These are phyloP conservation scores for Seira musarum DNA, from an alignment of 2,888 invertebrate species.

Conservation along the genomic window DNA sequence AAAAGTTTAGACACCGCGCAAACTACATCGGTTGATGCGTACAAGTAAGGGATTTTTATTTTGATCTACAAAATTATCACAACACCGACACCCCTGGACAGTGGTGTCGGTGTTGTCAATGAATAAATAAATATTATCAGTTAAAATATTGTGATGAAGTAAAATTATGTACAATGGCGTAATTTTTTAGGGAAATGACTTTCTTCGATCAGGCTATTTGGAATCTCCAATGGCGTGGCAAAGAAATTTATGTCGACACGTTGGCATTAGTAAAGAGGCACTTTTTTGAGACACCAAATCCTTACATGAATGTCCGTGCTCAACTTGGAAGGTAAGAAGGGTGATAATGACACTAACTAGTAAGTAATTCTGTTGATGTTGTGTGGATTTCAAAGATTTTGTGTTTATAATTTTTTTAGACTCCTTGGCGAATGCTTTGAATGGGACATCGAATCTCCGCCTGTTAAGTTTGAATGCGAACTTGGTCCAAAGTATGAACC, in stretches of 20 bases:
- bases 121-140: no score
- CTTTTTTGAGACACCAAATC: conserved; percentile 68
- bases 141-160: no score
- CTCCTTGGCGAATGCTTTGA: conserved; percentile 72
- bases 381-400: background rate
- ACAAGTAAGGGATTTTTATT: no score
- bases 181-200: conserved; percentile 66
- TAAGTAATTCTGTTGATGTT: background rate
- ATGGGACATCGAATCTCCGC: conserved; percentile 69
- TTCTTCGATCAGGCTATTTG: conserved; percentile 66
- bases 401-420: conserved; percentile 56
- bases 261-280: conserved; percentile 65
- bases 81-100: no score
- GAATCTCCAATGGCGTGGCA: conserved; percentile 68
- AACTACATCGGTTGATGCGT: conserved; percentile 68
- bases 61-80: no score
- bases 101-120: no score
- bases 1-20: conserved; percentile 68
- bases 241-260: conserved; percentile 65
- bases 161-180: no score
- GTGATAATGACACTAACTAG: no score
- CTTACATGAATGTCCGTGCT: conserved; percentile 68
- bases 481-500: conserved; percentile 61
- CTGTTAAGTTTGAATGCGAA: conserved; percentile 56
- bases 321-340: conserved; percentile 64